phyloP scores from a whole-genome alignment of 2,113 vertebrate species.

The Actenoides lindsayi region DNA sequence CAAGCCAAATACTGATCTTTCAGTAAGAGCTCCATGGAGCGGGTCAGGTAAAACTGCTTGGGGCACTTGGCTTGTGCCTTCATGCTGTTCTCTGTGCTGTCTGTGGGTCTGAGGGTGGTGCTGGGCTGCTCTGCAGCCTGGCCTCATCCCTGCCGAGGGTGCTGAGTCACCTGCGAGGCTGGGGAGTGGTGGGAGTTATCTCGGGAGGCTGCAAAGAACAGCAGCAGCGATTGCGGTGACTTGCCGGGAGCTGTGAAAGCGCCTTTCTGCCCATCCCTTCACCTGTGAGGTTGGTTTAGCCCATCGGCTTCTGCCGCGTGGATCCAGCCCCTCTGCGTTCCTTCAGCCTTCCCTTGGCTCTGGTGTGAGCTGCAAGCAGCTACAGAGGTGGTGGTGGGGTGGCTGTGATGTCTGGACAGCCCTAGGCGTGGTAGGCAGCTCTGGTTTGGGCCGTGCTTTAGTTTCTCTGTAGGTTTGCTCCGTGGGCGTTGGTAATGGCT shows the following conservation, averaged over 20 bases:
- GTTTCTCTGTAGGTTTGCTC: not conserved
- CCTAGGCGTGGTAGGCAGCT: not conserved
- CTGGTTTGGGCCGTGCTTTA: not conserved
- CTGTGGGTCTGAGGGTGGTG: not conserved
- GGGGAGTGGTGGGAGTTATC: fast-evolving
- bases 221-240: not conserved
- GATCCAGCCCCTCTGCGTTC: not conserved
- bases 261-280: not conserved
- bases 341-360: not conserved
- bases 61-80: not conserved
- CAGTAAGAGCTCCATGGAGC: not conserved
- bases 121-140: not conserved
- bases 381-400: not conserved
- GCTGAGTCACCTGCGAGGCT: not conserved
- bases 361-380: not conserved
- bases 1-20: not conserved
- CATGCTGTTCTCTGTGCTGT: fast-evolving
- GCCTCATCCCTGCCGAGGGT: not conserved
- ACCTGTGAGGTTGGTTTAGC: not conserved
- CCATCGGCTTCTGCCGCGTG: not conserved
- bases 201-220: not conserved
- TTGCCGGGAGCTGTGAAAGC: not conserved
- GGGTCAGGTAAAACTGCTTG: not conserved
- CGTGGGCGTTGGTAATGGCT: not conserved
- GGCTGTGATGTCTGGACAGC: not conserved